Evolutionary conservation across 2,113 vertebrate genomes (phyloP).

Genomic region (Strix aluco): DNA sequence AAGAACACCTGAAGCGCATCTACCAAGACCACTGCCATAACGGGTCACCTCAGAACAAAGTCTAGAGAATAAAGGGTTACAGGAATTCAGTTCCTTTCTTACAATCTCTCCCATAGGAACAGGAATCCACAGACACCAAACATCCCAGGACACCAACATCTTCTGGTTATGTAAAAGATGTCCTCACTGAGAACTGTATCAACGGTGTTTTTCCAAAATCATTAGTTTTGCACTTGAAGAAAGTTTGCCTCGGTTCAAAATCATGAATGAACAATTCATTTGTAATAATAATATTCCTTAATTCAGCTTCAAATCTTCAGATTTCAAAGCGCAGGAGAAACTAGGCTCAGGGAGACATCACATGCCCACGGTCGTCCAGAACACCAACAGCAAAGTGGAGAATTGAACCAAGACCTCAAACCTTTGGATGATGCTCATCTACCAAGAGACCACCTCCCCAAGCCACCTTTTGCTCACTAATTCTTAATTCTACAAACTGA

Average conservation of each 20-base stretch:
- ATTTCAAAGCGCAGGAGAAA: neutral
- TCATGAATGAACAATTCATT: too few relatives aligned
- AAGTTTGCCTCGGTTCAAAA: neutral
- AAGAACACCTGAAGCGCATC: neutral
- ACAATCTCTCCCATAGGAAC: accelerated
- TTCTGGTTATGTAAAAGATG: too few relatives aligned
- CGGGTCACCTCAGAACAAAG: neutral
- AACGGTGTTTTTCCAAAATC: neutral
- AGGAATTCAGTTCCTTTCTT: neutral
- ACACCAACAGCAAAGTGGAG: neutral
- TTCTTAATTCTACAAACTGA: neutral
- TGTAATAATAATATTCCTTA: neutral
- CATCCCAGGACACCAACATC: too few relatives aligned
- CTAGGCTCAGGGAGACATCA: neutral
- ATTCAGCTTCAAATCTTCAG: neutral
- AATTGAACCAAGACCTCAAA: neutral
- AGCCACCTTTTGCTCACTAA: neutral
- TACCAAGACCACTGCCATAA: too few relatives aligned
- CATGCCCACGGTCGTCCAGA: neutral
- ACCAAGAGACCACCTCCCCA: neutral
- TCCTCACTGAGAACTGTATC: neutral
- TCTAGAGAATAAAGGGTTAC: neutral
- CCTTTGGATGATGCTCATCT: neutral
- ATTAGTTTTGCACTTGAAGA: neutral
- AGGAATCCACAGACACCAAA: neutral